phyloP scores from a whole-genome alignment of 1,140 invertebrate species.

The Teleogryllus occipitalis region DNA sequence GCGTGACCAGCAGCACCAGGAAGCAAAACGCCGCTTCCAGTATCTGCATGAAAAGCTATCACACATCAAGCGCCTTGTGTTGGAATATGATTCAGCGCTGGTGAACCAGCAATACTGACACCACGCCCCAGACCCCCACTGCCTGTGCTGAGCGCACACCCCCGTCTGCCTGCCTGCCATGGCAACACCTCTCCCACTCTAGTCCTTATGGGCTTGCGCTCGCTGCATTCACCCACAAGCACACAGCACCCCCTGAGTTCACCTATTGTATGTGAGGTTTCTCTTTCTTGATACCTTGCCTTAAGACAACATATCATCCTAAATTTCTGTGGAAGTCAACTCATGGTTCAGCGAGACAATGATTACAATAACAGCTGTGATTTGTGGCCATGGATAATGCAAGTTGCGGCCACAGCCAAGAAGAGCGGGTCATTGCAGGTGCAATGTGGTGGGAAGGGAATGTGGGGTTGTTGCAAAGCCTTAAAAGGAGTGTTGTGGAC shows the following conservation, averaged over 20 bases:
- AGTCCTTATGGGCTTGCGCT: background rate
- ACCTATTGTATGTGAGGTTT: background rate
- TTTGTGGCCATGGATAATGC: background rate
- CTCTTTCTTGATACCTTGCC: background rate
- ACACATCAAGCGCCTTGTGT: slow-evolving; percentile 79
- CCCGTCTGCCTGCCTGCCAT: slow-evolving; percentile 7
- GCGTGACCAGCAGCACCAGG: slow-evolving; percentile 58
- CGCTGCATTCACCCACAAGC: background rate
- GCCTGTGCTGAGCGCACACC: slow-evolving; percentile 6
- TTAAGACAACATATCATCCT: background rate
- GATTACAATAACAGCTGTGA: background rate
- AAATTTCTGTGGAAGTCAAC: background rate
- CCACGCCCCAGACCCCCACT: slow-evolving; percentile 8
- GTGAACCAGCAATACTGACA: background rate
- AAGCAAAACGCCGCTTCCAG: slow-evolving; percentile 64
- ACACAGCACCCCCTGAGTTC: background rate
- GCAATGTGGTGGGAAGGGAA: background rate
- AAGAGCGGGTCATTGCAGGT: slow-evolving; percentile 1
- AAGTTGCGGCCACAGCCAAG: background rate
- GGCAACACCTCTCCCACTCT: background rate
- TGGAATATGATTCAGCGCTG: slow-evolving; percentile 56
- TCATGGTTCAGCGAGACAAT: background rate
- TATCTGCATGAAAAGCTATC: slow-evolving; percentile 84
- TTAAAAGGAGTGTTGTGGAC: background rate
- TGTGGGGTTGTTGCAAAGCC: background rate